Evolutionary conservation across 2,113 vertebrate genomes (phyloP).

Genomic region (Oreochromis aureus): DNA sequence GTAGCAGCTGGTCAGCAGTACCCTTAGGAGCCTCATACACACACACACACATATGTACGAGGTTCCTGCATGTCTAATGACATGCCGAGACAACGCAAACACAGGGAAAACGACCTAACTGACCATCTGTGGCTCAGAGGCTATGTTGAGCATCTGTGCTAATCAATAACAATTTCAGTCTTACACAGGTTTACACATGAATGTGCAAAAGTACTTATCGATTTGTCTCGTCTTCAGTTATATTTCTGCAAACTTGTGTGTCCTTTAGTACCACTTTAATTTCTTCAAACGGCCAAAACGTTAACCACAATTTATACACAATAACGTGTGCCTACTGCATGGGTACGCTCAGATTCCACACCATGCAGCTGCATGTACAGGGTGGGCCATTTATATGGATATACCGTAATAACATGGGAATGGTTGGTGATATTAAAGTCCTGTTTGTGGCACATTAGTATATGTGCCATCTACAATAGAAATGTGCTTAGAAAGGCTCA

Average conservation of each 20-base stretch:
- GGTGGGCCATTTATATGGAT: too few relatives aligned
- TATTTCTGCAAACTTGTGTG: background rate
- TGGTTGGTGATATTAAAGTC: too few relatives aligned
- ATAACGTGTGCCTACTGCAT: background rate
- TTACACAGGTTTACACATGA: background rate
- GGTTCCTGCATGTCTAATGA: slow-evolving; percentile 60
- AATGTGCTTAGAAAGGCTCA: too few relatives aligned
- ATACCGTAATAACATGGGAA: too few relatives aligned
- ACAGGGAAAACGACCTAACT: slow-evolving; percentile 24
- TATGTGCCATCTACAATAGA: too few relatives aligned
- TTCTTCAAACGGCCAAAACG: background rate
- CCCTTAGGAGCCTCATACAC: slow-evolving; percentile 2
- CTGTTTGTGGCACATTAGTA: too few relatives aligned
- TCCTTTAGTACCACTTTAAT: background rate
- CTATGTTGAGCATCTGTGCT: slow-evolving; percentile 29
- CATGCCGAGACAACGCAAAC: slow-evolving; percentile 35
- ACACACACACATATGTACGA: slow-evolving; percentile 1
- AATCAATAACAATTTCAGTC: slow-evolving; percentile 38
- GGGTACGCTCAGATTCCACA: background rate
- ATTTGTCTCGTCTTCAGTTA: background rate
- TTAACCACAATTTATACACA: background rate
- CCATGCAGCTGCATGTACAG: background rate
- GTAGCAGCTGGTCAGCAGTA: slow-evolving; percentile 62
- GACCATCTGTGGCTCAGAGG: slow-evolving; percentile 53
- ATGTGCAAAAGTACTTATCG: background rate